Base-by-base conservation (phyloP, 2,888 invertebrate genomes). In the Abscondita cerata region DNA sequence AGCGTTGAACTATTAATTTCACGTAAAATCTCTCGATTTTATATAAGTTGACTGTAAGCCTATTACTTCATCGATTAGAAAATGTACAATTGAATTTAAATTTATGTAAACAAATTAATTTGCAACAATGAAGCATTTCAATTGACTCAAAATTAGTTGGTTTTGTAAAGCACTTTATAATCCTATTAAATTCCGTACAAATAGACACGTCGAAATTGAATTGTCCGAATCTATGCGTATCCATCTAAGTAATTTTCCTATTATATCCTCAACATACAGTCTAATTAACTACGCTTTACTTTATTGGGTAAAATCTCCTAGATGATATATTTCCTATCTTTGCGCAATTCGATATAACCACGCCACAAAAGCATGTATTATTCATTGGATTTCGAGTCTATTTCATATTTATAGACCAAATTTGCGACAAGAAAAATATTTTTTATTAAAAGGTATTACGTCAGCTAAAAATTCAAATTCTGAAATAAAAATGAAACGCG, bases 331-430 rank as follows among this genome's bases (percentile, higher is more conserved):
- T 44, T 44, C n/a, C 19, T 19, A 19, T 44, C 44, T 44, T 8
- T 36, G 16, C 18, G 44, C n/a, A 44, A 18, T 44, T 44, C 18
- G 19, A 44, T 18, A 44, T 19, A 18, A 16, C n/a, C n/a, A n/a
- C 4, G 18, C 18, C 44, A 44, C 16, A 18, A 16, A 4, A 19
- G 3, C n/a, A 44, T 44, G 44, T 18, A 44, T 44, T 44, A 44
- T 44, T 44, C 44, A 44, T 18, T 19, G n/a, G 18, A 18, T 44
- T 44, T 44, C n/a, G 18, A 44, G 19, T 44, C 18, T 44, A 18
- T 44, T 44, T 44, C 9, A 44, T 18, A 44, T 44, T 44, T 44
- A 44, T 44, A 9, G 44, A n/a, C 1, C 25, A 25, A 25, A 25
- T 25, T 25, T 25, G 25, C 25, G 25, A 25, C 25, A 25, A 25